Base-by-base conservation (phyloP, 1,140 invertebrate genomes). In the Meloidogyne hapla region DNA sequence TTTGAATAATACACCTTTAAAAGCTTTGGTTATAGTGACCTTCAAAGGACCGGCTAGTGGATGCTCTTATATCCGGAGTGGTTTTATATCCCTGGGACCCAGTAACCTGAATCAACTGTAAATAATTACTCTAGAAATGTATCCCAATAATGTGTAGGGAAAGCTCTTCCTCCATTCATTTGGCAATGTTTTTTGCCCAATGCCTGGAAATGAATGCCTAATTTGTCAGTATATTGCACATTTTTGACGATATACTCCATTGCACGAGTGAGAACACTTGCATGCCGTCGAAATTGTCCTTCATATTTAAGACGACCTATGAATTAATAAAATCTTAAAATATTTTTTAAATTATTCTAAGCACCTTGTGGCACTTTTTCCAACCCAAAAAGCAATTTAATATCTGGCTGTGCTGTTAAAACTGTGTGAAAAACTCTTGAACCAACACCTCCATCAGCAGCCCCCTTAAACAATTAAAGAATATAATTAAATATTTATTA, bases 121-220 rank as follows among this genome's bases (percentile, higher is more conserved):
- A 33, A 33, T 33, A 74, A 42, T 12, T 66, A 79, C 67, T 83
- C 81, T 5, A 81, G 38, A 69, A 82, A 82, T 9, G 75, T 71
- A 62, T 84, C 82, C 81, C 81, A 82, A 71, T 82, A 82, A 25
- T 74, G 45, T 40, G 77, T 3, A 9, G 65, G 56, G 25, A 82
- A 84, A n/a, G 64, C 64, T 28, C 70, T 74, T 28, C 81, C 64
- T 10, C 81, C 82, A 26, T 80, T 71, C 68, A 80, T 45, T 45
- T 67, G 63, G n/a, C 71, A 71, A 64, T 82, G 81, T 26, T 84
- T 83, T 70, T 84, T 83, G 38, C 81, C 81, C 23, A 82, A 80
- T 2, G 77, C 69, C 80, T 80, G 40, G 33, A 82, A 82, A 68
- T 82, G 81, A 21, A 81, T 80, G 12, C 68, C 78, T 42, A 82